Conservation (phyloP, 2,888 invertebrate species). For the Hydrotaea diabolus region DNA sequence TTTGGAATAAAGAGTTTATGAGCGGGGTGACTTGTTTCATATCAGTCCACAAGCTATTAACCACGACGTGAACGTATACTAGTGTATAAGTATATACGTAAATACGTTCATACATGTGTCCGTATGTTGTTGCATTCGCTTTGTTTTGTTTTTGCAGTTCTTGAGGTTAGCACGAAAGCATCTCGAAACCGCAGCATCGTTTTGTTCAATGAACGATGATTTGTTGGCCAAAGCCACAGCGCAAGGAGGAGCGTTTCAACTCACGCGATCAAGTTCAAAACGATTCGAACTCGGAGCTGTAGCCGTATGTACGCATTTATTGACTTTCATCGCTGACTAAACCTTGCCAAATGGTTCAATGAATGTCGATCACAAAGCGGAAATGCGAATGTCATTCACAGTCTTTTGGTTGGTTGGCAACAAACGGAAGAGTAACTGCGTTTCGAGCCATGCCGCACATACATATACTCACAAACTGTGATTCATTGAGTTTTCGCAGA, state of each 20-base stretch:
- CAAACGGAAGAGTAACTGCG: too few species aligned
- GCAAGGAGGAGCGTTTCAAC: neutral
- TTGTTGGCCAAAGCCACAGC: neutral
- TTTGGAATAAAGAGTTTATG: too few species aligned
- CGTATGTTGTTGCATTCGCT: neutral
- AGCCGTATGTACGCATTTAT: too few species aligned
- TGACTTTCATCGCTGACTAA: neutral
- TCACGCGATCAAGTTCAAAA: neutral
- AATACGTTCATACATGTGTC: neutral
- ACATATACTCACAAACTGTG: neutral
- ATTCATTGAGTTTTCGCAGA: neutral
- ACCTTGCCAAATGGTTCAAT: neutral
- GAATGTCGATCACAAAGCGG: neutral
- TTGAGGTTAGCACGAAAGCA: neutral
- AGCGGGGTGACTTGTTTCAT: too few species aligned
- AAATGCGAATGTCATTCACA: neutral
- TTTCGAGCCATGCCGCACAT: too few species aligned
- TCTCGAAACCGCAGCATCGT: neutral
- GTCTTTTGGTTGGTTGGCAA: neutral
- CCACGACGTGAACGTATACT: too few species aligned
- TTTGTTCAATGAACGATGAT: neutral
- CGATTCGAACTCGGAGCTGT: neutral
- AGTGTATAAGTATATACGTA: too few species aligned
- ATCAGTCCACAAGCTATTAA: too few species aligned
- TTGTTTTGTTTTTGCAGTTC: neutral